Conservation (phyloP, 2,888 invertebrate genomes). For the Dryobotodes eremita region DNA sequence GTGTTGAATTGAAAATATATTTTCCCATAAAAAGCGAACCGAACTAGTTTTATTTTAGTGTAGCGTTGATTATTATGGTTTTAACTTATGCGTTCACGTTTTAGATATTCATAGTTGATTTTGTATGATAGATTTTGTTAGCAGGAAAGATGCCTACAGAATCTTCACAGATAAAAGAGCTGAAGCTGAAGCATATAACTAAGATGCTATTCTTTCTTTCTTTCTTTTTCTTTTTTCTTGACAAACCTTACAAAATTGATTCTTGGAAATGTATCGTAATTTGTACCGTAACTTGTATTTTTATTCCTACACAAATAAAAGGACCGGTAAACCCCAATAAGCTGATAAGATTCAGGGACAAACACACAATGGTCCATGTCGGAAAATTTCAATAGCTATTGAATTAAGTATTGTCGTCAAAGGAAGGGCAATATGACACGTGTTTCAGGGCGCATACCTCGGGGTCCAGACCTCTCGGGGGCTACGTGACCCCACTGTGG, state of each 20-base stretch:
- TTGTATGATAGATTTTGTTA: neutral
- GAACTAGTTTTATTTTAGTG: slow-evolving; percentile 39
- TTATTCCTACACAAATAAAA: slow-evolving; percentile 29
- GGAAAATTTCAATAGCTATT: slow-evolving; percentile 64
- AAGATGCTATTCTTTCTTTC: neutral
- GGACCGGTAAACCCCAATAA: slow-evolving; percentile 43
- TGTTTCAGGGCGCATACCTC: slow-evolving; percentile 69
- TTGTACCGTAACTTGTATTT: slow-evolving; percentile 14
- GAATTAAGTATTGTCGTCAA: slow-evolving; percentile 70
- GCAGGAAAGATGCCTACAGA: neutral
- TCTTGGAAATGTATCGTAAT: neutral
- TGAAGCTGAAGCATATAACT: neutral
- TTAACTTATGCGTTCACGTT: slow-evolving; percentile 21
- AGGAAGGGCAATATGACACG: slow-evolving; percentile 70
- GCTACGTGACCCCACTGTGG: slow-evolving; percentile 76
- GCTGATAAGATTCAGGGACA: slow-evolving; percentile 55
- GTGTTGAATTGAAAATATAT: slow-evolving; percentile 65
- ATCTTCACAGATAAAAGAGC: neutral
- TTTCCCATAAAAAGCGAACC: slow-evolving; percentile 47
- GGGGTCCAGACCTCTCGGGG: slow-evolving; percentile 64
- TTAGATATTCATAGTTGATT: neutral
- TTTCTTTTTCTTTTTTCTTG: neutral
- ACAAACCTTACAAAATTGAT: neutral
- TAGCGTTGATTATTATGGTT: slow-evolving; percentile 40
- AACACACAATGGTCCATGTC: slow-evolving; percentile 39